Percentiles rank a stretch among this genome's conserved stretches.
These are phyloP conservation scores for Tyria jacobaeae DNA, from an alignment of 2,888 invertebrate genomes.

Conservation along the genomic window DNA sequence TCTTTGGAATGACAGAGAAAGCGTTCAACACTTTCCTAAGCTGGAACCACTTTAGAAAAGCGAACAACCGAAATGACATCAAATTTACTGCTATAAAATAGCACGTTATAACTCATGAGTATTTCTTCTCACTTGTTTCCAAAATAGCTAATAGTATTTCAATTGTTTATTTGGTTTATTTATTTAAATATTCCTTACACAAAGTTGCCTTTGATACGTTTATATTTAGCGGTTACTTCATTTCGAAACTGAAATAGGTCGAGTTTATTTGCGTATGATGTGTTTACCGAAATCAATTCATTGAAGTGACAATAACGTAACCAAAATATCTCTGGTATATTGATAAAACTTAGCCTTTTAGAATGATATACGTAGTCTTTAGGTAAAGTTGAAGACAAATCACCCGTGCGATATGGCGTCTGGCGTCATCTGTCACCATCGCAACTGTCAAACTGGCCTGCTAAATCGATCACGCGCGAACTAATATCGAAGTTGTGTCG, in stretches of 20 bases:
- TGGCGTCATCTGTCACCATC: conserved; percentile 83
- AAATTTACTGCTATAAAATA: conserved; percentile 37
- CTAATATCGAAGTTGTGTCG: conserved; percentile 82
- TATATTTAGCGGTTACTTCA: conserved; percentile 21
- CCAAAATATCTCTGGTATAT: conserved; percentile 21
- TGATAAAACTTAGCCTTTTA: conserved; percentile 34
- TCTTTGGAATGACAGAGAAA: conserved; percentile 82
- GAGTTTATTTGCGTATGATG: conserved; percentile 23
- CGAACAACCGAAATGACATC: conserved; percentile 38
- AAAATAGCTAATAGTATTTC: conserved; percentile 22
- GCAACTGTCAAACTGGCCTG: conserved; percentile 82
- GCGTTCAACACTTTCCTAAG: conserved; percentile 79
- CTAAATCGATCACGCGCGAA: conserved; percentile 84
- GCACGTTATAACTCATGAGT: conserved; percentile 30
- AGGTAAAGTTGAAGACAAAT: conserved; percentile 79
- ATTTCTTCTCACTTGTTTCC: conserved; percentile 16
- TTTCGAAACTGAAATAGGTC: conserved; percentile 19
- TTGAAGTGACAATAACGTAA: conserved; percentile 26
- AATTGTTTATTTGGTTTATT: conserved; percentile 16
- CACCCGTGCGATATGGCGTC: conserved; percentile 77
- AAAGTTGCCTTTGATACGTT: conserved; percentile 9
- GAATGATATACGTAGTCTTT: conserved; percentile 49
- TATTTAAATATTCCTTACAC: conserved; percentile 5
- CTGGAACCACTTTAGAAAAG: conserved; percentile 54
- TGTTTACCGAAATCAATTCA: conserved; percentile 23